Evolutionary conservation across 2,113 vertebrate genomes (phyloP).

Genomic region (Haliaeetus leucogaster): DNA sequence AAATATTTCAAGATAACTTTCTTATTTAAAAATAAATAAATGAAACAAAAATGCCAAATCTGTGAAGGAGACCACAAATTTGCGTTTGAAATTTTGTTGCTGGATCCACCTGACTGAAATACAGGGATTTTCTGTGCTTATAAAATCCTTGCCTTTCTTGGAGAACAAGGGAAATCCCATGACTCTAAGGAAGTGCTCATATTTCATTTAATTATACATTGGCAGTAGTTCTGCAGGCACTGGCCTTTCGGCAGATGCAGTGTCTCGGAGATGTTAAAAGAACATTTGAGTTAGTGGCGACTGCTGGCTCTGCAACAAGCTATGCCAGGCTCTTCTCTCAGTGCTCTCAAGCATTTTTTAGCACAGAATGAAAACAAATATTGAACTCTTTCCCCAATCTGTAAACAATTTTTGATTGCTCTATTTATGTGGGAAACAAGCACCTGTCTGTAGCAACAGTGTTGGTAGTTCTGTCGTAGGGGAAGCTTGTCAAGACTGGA

Average conservation of each 20-base stretch:
- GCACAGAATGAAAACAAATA: not conserved
- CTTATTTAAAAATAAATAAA: not conserved
- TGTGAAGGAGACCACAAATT: not conserved
- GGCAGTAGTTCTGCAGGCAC: not conserved
- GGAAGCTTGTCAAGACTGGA: not conserved
- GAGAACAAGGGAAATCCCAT: not conserved
- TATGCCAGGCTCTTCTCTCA: not conserved
- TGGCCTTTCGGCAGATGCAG: not conserved
- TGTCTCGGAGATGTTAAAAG: not conserved
- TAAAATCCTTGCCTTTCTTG: not conserved
- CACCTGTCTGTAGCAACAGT: rapidly evolving
- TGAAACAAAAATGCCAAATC: not conserved
- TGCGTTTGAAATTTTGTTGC: not conserved
- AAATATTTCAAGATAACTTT: not conserved
- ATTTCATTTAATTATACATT: not conserved
- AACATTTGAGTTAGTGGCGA: not conserved
- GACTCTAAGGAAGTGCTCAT: not conserved
- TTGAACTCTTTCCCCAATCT: not conserved
- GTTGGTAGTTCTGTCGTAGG: not conserved
- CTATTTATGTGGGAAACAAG: not conserved
- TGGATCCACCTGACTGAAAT: not conserved
- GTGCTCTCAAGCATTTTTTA: not conserved
- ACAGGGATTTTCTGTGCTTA: not conserved
- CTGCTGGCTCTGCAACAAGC: not conserved
- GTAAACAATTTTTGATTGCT: not conserved